phyloP scores from a whole-genome alignment of 2,113 vertebrate species.

The Cyphomyrus plagiostoma region DNA sequence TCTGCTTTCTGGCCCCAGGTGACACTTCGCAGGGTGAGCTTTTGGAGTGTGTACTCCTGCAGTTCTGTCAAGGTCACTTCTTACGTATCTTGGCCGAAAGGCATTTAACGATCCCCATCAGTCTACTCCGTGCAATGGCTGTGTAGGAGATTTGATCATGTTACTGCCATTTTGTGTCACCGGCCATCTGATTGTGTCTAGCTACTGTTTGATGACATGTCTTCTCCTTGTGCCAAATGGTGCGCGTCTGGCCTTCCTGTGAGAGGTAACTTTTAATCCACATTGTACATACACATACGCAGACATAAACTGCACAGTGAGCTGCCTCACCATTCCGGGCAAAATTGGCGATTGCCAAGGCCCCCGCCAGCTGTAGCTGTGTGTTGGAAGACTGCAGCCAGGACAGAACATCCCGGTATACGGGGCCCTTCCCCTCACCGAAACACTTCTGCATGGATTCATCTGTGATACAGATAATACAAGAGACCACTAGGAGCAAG shows the following conservation, averaged over 20 bases:
- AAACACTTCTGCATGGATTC: constrained; percentile 65
- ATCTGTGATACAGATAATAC: constrained; percentile 40
- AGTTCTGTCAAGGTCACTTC: neutral
- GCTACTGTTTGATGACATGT: neutral
- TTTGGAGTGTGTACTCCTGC: neutral
- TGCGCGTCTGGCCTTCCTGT: neutral
- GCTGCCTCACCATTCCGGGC: constrained; percentile 49
- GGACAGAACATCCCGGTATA: constrained; percentile 55
- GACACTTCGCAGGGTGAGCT: neutral
- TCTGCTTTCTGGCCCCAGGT: neutral
- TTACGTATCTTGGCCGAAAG: neutral
- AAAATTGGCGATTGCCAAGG: constrained; percentile 59
- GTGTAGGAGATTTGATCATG: neutral
- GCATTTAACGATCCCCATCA: neutral
- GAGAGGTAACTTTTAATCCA: neutral
- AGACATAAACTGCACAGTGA: neutral
- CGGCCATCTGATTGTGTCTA: neutral
- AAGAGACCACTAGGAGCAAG: neutral
- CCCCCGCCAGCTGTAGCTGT: constrained; percentile 58
- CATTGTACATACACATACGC: neutral
- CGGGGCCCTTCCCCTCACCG: constrained; percentile 50
- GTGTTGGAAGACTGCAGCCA: constrained; percentile 58
- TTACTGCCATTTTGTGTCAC: neutral
- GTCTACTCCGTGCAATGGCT: neutral
- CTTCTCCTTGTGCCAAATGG: neutral